Conservation (phyloP, 2,113 vertebrate genomes). For the Naja naja region DNA sequence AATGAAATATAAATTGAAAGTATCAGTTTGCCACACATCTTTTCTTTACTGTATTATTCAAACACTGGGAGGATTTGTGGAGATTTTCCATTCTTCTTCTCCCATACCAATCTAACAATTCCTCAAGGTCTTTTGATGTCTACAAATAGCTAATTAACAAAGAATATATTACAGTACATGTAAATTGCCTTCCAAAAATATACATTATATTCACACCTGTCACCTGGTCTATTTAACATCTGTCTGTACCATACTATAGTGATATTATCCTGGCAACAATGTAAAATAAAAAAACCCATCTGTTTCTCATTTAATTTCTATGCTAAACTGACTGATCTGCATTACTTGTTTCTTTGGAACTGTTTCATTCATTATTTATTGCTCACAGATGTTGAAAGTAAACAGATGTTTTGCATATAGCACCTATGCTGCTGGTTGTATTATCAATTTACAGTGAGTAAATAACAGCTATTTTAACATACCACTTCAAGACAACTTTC, state of each 20-base stretch:
- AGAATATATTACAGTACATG: constrained; percentile 41
- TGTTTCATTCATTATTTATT: constrained; percentile 54
- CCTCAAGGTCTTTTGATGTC: constrained; percentile 39
- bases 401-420: not conserved
- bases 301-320: constrained; percentile 59
- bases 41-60: not conserved
- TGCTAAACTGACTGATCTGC: constrained; percentile 42
- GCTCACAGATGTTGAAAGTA: constrained; percentile 23
- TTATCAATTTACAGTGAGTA: not conserved
- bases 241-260: constrained; percentile 39
- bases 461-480: not conserved
- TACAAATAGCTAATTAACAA: constrained; percentile 41
- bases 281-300: constrained; percentile 49
- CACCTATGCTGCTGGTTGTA: not conserved
- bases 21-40: constrained; percentile 20
- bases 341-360: constrained; percentile 32
- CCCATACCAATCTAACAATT: constrained; percentile 34
- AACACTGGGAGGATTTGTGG: constrained; percentile 12
- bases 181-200: constrained; percentile 48
- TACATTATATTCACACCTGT: constrained; percentile 53
- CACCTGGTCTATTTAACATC: constrained; percentile 37
- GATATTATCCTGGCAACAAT: constrained; percentile 41
- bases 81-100: not conserved
- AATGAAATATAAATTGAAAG: constrained; percentile 29
- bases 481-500: not conserved